Evolutionary conservation across 1,140 invertebrate genomes (phyloP).

Genomic region (Diachasma alloeum): DNA sequence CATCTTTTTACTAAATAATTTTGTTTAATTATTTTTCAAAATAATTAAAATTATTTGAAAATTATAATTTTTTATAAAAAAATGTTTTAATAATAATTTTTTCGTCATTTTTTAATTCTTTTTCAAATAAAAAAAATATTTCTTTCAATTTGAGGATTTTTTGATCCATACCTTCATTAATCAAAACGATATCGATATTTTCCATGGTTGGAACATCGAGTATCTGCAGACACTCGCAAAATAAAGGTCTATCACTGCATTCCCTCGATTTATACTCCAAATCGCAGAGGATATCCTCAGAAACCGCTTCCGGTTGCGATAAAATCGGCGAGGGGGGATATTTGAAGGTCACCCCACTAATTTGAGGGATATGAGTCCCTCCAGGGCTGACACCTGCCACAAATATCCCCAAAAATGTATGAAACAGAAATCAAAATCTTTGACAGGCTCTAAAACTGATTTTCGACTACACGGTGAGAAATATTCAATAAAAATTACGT

Average conservation of each 20-base stretch:
- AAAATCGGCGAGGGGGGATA: slow-evolving; percentile 50
- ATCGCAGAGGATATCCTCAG: slow-evolving; percentile 38
- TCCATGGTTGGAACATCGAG: slow-evolving; percentile 34
- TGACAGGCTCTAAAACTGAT: too few relatives aligned
- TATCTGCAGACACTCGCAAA: slow-evolving; percentile 48
- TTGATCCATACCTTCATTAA: slow-evolving; percentile 42
- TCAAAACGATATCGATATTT: slow-evolving; percentile 43
- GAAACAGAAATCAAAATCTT: neutral
- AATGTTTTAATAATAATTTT: too few relatives aligned
- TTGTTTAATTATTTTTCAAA: too few relatives aligned
- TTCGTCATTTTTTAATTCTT: too few relatives aligned
- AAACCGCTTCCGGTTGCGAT: slow-evolving; percentile 40
- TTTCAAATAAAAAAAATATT: too few relatives aligned
- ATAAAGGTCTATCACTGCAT: slow-evolving; percentile 39
- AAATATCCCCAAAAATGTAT: neutral
- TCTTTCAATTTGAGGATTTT: slow-evolving; percentile 3
- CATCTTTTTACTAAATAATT: too few relatives aligned
- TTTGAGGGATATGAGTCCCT: slow-evolving; percentile 36
- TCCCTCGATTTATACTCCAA: slow-evolving; percentile 36
- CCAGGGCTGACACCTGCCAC: slow-evolving; percentile 29
- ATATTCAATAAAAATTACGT: too few relatives aligned
- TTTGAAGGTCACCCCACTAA: slow-evolving; percentile 49
- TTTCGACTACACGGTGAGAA: too few relatives aligned
- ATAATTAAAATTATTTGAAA: too few relatives aligned
- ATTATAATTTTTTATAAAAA: too few relatives aligned